phyloP scores from a whole-genome alignment of 2,888 invertebrate species.

The Lydus trimaculatus region DNA sequence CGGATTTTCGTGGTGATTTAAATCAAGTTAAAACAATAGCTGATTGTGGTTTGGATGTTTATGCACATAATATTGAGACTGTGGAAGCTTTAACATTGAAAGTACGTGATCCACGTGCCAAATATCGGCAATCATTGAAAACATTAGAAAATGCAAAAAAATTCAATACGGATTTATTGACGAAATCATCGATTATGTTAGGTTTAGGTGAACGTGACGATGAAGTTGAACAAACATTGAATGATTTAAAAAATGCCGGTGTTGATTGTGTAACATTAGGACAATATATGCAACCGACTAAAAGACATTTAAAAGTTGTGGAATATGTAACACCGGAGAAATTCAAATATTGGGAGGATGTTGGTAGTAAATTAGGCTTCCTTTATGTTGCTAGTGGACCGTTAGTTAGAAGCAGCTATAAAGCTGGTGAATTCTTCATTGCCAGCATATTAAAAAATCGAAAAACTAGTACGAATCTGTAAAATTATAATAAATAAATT shows the following conservation, averaged over 20 bases:
- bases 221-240: conserved; percentile 86
- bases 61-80: conserved; percentile 98
- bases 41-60: conserved; percentile 89
- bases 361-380: conserved; percentile 88
- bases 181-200: conserved; percentile 98
- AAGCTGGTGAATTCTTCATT: conserved; percentile 96
- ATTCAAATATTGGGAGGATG: conserved; percentile 84
- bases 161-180: conserved; percentile 81
- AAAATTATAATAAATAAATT: not conserved
- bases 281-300: conserved; percentile 99
- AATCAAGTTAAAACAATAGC: conserved; percentile 79
- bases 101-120: conserved; percentile 93
- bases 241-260: conserved; percentile 79
- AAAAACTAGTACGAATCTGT: conserved; percentile 53
- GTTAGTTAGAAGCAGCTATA: conserved; percentile 94
- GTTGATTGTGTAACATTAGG: conserved; percentile 98
- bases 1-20: conserved; percentile 90
- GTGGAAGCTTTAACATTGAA: conserved; percentile 89
- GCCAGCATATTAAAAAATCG: conserved; percentile 77
- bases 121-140: conserved; percentile 85
- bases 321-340: conserved; percentile 98
- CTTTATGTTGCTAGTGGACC: conserved; percentile 98
- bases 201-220: conserved; percentile 92
- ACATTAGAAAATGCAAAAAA: conserved; percentile 85
- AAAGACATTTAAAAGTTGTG: conserved; percentile 86